Conservation (phyloP, 2,888 invertebrate species). For the Selenia dentaria region DNA sequence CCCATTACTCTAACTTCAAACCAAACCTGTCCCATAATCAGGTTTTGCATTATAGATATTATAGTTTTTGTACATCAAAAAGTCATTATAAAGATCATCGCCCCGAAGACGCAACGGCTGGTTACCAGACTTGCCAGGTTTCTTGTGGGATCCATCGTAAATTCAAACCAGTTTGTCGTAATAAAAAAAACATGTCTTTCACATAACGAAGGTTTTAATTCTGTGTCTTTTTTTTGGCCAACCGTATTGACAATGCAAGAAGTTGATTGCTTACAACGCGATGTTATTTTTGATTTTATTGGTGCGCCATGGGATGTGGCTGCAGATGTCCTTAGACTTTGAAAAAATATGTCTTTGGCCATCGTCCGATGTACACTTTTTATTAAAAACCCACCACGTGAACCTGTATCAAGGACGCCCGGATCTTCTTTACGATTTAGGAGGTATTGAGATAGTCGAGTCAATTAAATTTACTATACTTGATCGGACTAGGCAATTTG, state of each 20-base stretch:
- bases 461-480: neutral
- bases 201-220: slow-evolving; percentile 16
- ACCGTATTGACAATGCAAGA: slow-evolving; percentile 10
- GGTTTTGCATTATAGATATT: slow-evolving; percentile 22
- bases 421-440: neutral
- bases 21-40: slow-evolving; percentile 24
- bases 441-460: neutral
- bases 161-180: slow-evolving; percentile 18
- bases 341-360: neutral
- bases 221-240: slow-evolving; percentile 9
- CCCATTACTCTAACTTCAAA: slow-evolving; percentile 11
- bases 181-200: slow-evolving; percentile 1
- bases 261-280: slow-evolving; percentile 7
- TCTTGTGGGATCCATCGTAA: slow-evolving; percentile 14
- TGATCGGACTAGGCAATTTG: too few relatives aligned
- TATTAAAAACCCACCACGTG: neutral
- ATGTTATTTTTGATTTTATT: slow-evolving; percentile 16
- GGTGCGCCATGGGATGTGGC: slow-evolving; percentile 9
- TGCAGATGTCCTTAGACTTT: neutral
- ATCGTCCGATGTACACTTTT: neutral
- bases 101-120: slow-evolving; percentile 4
- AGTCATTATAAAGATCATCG: slow-evolving; percentile 24
- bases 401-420: neutral
- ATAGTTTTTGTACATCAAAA: slow-evolving; percentile 29
- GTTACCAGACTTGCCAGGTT: slow-evolving; percentile 4